Conservation (phyloP, 2,797 vertebrate species). For the Monodelphis domestica region DNA sequence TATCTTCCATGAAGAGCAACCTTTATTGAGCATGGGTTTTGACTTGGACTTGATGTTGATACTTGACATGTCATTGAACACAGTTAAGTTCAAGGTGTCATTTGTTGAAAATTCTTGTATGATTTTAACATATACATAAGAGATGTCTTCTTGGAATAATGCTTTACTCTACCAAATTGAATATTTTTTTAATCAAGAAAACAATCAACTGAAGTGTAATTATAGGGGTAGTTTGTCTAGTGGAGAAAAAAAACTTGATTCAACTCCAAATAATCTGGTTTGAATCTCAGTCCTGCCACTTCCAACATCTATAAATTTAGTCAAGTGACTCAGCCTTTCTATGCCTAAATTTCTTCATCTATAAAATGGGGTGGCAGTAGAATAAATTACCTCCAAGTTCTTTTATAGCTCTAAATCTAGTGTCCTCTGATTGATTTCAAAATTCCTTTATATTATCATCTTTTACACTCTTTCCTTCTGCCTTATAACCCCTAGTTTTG, state of each 20-base stretch:
- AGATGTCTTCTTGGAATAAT: background rate
- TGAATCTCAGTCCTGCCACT: background rate
- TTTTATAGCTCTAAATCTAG: too few relatives aligned
- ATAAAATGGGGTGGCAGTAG: background rate
- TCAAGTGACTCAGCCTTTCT: background rate
- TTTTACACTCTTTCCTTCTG: too few relatives aligned
- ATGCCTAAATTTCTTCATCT: background rate
- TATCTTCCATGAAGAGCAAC: background rate
- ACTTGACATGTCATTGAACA: background rate
- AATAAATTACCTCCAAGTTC: too few relatives aligned
- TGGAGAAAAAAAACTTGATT: background rate
- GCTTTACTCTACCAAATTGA: background rate
- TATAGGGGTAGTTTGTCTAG: background rate
- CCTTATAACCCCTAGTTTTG: too few relatives aligned
- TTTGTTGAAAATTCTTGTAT: background rate
- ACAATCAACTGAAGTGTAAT: background rate
- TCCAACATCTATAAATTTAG: background rate
- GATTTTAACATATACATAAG: background rate
- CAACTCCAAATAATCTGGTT: background rate
- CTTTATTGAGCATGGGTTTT: too few relatives aligned
- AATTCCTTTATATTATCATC: too few relatives aligned
- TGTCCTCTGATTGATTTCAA: too few relatives aligned
- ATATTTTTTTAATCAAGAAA: background rate
- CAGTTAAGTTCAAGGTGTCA: background rate
- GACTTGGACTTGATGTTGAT: background rate